Evolutionary conservation across 2,797 vertebrate genomes (phyloP).

Genomic region (Bucorvus abyssinicus): DNA sequence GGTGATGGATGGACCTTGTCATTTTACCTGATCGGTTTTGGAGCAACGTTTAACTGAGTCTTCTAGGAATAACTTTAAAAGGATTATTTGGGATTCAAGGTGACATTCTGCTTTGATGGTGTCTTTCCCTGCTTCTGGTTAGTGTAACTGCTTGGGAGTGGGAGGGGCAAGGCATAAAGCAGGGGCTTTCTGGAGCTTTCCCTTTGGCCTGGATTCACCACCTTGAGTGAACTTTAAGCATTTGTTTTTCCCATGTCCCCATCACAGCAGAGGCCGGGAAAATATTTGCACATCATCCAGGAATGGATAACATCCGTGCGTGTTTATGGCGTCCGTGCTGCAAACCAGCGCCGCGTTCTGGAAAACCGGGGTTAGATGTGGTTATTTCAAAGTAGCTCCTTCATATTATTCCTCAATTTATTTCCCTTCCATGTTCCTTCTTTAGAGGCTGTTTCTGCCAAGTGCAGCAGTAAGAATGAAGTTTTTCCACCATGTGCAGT

Average conservation of each 20-base stretch:
- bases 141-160: not conserved
- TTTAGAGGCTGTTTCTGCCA: not conserved
- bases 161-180: not conserved
- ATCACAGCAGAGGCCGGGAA: not conserved
- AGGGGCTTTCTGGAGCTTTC: not conserved
- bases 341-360: accelerated
- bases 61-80: not conserved
- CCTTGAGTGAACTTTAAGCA: not conserved
- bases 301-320: not conserved
- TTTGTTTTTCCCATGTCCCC: not conserved
- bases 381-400: not conserved
- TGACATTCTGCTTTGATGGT: not conserved
- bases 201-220: not conserved
- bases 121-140: not conserved
- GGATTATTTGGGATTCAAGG: not conserved
- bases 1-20: not conserved
- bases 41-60: not conserved
- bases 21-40: not conserved
- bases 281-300: accelerated
- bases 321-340: not conserved
- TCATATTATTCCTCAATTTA: not conserved
- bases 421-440: not conserved
- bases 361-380: not conserved
- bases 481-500: not conserved
- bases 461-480: not conserved